Evolutionary conservation across 2,888 invertebrate genomes (phyloP), one percentile per base, ranked within the genome.

Genomic region (Thecophora atra): DNA sequence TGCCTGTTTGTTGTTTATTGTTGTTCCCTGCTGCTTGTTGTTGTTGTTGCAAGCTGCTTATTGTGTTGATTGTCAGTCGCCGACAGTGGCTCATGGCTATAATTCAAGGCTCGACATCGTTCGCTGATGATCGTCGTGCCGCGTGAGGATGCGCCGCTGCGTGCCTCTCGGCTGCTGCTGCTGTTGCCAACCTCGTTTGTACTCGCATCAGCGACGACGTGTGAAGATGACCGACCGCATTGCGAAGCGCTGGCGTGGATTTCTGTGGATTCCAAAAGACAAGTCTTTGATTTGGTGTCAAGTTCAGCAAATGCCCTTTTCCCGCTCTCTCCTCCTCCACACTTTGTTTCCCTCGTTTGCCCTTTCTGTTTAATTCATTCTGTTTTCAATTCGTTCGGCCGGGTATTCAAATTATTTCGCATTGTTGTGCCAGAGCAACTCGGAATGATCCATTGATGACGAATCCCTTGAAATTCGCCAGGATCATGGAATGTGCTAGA

Each of bases 231-330:
- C 56, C 67, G 67, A 64, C 64, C 64, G 47, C 47, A 47, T 28
- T 44, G 44, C 52, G 11, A 52, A 17, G 19, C 47, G 63, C 44
- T 21, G 3, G 54, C 30, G 21, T 26, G 44, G 44, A 26, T 64
- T 28, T 60, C 60, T 4, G 13, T 58, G 58, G 58, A 24, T 64
- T 64, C 47, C 47, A 19, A 64, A 64, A 44, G 26, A 64, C 81
- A 81, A 81, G 81, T 81, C 81, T 82, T 83, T 83, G 83, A 82
- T 82, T 81, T 83, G 82, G 82, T 82, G 82, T 82, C 82, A 82
- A 82, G 82, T 82, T 82, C 81, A 82, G 81, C 82, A 82, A 83
- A 82, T 81, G 82, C 82, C 82, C 82, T 63, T 56, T n/a, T n/a
- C n/a, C n/a, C n/a, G n/a, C n/a, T 26, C 26, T 15, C 58, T 15